Conservation (phyloP, 2,888 invertebrate genomes). For the Agrotis exclamationis region DNA sequence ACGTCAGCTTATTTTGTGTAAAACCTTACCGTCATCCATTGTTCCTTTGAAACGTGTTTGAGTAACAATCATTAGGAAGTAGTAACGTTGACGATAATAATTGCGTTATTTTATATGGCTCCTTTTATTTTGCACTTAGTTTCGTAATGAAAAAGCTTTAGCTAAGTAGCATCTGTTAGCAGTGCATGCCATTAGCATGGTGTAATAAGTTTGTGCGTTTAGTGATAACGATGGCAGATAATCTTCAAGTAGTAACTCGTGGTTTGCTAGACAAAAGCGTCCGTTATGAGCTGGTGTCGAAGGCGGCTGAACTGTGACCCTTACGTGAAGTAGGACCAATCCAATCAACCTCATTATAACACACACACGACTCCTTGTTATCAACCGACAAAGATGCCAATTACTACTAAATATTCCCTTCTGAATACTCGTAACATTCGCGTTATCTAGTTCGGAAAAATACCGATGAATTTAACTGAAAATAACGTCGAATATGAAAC, state of each 20-base stretch:
- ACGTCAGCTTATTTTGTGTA: conserved; percentile 62
- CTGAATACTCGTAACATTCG: conserved; percentile 1
- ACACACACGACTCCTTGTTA: conserved; percentile 60
- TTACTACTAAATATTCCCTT: conserved; percentile 30
- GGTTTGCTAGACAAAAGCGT: conserved; percentile 55
- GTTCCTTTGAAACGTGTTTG: conserved; percentile 59
- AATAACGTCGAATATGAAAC: conserved; percentile 46
- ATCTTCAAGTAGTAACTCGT: conserved; percentile 46
- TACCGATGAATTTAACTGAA: conserved; percentile 23
- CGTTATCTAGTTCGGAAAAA: conserved; percentile 18
- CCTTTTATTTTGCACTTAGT: conserved; percentile 24
- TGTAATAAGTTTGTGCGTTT: conserved; percentile 55
- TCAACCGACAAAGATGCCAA: conserved; percentile 64
- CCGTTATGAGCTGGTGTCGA: conserved; percentile 66
- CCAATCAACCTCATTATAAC: conserved; percentile 76
- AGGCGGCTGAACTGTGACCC: conserved; percentile 74
- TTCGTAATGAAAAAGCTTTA: conserved; percentile 27
- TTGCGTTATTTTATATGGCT: conserved; percentile 38
- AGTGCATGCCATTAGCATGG: conserved; percentile 57
- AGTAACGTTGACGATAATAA: conserved; percentile 56
- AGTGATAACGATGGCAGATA: conserved; percentile 49
- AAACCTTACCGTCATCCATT: conserved; percentile 57
- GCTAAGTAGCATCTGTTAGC: conserved; percentile 32
- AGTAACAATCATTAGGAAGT: conserved; percentile 61
- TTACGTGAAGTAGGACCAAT: conserved; percentile 72